These are phyloP conservation scores for Xenops minutus DNA, from an alignment of 2,797 vertebrate species.

Conservation along the genomic window DNA sequence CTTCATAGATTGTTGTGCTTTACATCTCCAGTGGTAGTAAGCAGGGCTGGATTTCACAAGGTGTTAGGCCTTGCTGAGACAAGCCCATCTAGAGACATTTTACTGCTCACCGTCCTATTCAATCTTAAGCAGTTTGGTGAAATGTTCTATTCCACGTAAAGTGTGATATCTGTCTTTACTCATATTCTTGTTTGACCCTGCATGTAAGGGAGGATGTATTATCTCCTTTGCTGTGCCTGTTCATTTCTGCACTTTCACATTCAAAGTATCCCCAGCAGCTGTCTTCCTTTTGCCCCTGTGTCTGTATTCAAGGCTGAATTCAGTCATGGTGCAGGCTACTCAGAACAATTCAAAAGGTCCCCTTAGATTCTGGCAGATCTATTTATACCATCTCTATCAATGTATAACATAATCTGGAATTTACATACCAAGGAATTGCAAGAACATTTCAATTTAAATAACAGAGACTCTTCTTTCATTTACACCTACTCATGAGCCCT, in stretches of 20 bases:
- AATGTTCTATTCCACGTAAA: not conserved
- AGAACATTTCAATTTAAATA: slow-evolving; percentile 49
- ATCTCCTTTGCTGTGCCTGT: not conserved
- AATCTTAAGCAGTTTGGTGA: not conserved
- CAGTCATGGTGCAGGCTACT: not conserved
- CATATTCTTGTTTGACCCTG: not conserved
- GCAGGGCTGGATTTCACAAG: not conserved
- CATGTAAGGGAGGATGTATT: not conserved
- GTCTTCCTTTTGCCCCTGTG: not conserved
- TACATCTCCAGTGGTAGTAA: not conserved
- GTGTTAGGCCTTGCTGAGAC: not conserved
- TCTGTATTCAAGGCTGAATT: slow-evolving; percentile 30
- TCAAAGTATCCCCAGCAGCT: not conserved
- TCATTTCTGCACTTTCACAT: not conserved
- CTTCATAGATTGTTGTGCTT: not conserved
- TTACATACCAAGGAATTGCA: slow-evolving; percentile 42
- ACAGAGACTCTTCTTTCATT: slow-evolving; percentile 39
- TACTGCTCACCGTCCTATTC: not conserved
- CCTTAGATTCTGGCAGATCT: slow-evolving; percentile 10
- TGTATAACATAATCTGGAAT: slow-evolving; percentile 27
- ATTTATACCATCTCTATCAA: slow-evolving; percentile 30
- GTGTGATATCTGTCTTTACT: not conserved
- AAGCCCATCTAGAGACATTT: not conserved
- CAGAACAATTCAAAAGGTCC: slow-evolving; percentile 2
- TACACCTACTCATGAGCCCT: slow-evolving; percentile 40